A percentile compares a stretch with the other conserved stretches of the same genome.
Conservation (phyloP, 2,888 invertebrate genomes). For the Eristalinus aeneus region DNA sequence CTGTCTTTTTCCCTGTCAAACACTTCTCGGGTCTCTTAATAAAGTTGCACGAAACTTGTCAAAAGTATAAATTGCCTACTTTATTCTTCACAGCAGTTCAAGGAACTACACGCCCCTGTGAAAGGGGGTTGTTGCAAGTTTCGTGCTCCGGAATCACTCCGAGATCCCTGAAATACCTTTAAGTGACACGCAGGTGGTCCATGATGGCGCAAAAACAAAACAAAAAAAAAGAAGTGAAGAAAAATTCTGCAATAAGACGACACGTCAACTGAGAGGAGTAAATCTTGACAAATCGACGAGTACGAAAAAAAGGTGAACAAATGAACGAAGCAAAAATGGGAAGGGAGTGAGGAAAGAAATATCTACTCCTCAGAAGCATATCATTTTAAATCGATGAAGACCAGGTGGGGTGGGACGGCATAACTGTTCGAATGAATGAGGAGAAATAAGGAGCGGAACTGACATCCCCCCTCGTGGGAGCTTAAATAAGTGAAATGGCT, state of each 20-base stretch:
- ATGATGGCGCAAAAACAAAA: not conserved
- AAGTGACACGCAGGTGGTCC: not conserved
- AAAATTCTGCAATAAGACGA: not conserved
- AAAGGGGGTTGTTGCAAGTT: not conserved
- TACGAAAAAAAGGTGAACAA: slow-evolving; percentile 29
- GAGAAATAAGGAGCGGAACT: not conserved
- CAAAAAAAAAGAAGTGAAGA: not conserved
- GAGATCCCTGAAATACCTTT: not conserved
- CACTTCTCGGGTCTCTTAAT: not conserved
- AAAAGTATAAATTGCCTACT: not conserved
- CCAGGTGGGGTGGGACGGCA: not conserved
- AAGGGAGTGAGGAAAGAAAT: slow-evolving; percentile 12
- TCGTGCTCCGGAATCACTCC: not conserved
- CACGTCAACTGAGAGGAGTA: not conserved
- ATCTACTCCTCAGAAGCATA: not conserved
- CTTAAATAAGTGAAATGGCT: slow-evolving; percentile 1
- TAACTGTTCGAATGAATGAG: not conserved
- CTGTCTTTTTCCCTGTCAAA: not conserved
- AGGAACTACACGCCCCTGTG: not conserved
- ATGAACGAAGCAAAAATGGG: slow-evolving; percentile 8
- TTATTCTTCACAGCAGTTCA: not conserved
- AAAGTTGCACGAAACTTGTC: not conserved
- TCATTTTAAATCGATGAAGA: slow-evolving; percentile 14
- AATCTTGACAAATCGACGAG: slow-evolving; percentile 17
- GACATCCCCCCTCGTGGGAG: not conserved